These are phyloP conservation scores for Panthera leo DNA, from an alignment of 2,113 vertebrate genomes.

Conservation along the genomic window DNA sequence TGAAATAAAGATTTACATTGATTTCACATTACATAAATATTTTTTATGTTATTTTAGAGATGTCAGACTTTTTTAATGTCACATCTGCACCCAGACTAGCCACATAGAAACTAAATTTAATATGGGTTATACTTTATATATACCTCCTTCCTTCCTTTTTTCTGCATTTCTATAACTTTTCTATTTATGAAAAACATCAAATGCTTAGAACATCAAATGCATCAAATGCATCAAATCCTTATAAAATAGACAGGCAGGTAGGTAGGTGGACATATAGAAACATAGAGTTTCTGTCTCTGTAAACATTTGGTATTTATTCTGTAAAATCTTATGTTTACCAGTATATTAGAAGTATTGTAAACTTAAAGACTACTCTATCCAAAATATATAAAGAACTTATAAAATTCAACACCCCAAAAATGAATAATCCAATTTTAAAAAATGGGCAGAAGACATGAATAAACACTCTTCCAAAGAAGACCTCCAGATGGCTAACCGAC, in stretches of 20 bases:
- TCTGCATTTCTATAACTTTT: not conserved
- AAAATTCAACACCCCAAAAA: not conserved
- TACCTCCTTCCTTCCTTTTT: not conserved
- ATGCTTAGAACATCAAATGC: not conserved
- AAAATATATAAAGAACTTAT: not conserved
- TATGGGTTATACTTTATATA: not conserved
- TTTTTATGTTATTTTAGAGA: slow-evolving; percentile 13
- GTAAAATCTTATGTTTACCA: not conserved
- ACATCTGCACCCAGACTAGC: not conserved
- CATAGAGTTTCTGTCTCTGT: not conserved
- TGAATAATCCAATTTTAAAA: not conserved
- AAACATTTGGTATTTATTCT: not conserved
- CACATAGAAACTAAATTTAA: not conserved
- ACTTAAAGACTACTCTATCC: not conserved
- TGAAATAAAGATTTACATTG: not conserved
- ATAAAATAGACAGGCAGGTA: not conserved
- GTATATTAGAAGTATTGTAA: not conserved
- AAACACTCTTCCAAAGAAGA: not conserved
- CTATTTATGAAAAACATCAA: not conserved
- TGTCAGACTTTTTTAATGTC: not conserved
- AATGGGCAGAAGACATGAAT: not conserved
- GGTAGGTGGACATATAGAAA: not conserved
- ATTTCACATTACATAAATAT: not conserved
- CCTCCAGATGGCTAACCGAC: not conserved
- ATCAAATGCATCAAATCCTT: not conserved